Conservation (phyloP, 1,140 invertebrate genomes). For the Pantala flavescens region DNA sequence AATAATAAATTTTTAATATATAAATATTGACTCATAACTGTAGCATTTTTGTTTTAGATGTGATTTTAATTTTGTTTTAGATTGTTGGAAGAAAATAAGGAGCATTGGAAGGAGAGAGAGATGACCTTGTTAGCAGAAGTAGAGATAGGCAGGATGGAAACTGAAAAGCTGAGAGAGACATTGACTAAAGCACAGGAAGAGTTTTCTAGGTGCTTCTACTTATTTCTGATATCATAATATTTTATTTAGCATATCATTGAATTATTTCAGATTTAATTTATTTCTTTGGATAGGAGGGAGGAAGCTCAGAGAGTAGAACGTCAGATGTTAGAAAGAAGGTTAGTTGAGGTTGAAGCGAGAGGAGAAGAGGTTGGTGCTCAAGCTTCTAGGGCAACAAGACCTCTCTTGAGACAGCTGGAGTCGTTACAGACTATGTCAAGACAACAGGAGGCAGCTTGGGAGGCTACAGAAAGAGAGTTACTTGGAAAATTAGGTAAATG, state of each 20-base stretch:
- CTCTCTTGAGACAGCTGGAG: constrained; percentile 69
- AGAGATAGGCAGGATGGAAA: not conserved
- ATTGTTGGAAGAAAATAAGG: constrained; percentile 26
- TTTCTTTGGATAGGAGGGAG: constrained; percentile 32
- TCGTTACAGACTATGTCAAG: constrained; percentile 55
- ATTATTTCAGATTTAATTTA: not conserved
- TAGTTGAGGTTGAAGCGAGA: constrained; percentile 61
- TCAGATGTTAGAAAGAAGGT: constrained; percentile 50
- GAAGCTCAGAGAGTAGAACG: constrained; percentile 58
- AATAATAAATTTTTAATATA: too few relatives aligned
- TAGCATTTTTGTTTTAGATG: too few relatives aligned
- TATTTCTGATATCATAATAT: too few relatives aligned
- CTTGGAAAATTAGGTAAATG: constrained; percentile 52
- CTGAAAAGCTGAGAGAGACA: constrained; percentile 22
- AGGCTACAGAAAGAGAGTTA: constrained; percentile 55
- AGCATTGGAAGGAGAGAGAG: constrained; percentile 20
- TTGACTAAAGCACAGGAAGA: not conserved
- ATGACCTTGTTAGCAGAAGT: not conserved
- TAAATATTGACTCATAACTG: too few relatives aligned
- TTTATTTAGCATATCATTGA: too few relatives aligned
- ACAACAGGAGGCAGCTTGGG: constrained; percentile 52
- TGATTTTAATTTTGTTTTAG: not conserved
- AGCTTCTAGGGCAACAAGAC: constrained; percentile 56
- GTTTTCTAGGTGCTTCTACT: not conserved
- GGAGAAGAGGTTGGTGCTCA: constrained; percentile 66